Evolutionary conservation across 2,113 vertebrate genomes (phyloP).

Genomic region (Festucalex cinctus): DNA sequence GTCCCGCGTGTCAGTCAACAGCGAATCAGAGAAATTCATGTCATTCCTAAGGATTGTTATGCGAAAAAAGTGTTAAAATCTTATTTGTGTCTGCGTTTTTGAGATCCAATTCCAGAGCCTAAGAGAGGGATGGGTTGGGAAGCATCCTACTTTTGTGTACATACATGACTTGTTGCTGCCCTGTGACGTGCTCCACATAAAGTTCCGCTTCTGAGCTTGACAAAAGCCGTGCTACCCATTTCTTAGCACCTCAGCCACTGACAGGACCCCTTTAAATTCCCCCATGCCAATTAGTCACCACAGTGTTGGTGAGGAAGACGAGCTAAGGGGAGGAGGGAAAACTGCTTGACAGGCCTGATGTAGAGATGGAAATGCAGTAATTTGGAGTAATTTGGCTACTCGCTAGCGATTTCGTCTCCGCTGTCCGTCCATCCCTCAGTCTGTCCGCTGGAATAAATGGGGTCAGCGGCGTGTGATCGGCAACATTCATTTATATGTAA

Average conservation of each 20-base stretch:
- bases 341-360: constrained; percentile 73
- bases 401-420: constrained; percentile 66
- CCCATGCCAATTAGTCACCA: constrained; percentile 76
- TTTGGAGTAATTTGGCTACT: constrained; percentile 81
- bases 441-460: constrained; percentile 79
- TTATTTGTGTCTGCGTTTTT: too few relatives aligned
- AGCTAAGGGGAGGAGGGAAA: constrained; percentile 18
- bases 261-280: constrained; percentile 74
- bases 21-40: too few relatives aligned
- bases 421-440: constrained; percentile 78
- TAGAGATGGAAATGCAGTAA: constrained; percentile 80
- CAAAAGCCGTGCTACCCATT: constrained; percentile 33
- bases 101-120: too few relatives aligned
- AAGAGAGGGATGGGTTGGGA: too few relatives aligned
- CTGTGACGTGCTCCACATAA: not conserved
- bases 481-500: constrained; percentile 87
- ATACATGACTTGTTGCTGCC: not conserved
- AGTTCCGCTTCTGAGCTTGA: not conserved
- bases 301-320: constrained; percentile 56
- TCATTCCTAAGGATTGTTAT: too few relatives aligned
- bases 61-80: too few relatives aligned
- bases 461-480: constrained; percentile 80
- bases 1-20: too few relatives aligned
- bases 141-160: too few relatives aligned
- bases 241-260: constrained; percentile 65